Conservation (phyloP, 2,797 vertebrate species). For the Tangara arthus region DNA sequence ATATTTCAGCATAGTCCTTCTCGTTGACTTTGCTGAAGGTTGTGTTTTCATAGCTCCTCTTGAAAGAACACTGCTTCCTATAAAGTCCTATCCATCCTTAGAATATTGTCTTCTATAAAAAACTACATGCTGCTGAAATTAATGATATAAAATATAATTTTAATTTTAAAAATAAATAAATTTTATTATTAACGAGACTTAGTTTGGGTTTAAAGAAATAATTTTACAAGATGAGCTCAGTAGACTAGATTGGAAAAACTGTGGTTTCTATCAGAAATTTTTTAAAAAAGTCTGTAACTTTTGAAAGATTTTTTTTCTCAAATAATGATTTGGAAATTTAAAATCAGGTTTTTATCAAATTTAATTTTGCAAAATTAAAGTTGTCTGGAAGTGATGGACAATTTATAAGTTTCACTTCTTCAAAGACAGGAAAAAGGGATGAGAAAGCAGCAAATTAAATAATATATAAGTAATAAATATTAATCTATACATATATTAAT, state of each 20-base stretch:
- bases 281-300: not conserved
- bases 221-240: not conserved
- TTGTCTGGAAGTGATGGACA: not conserved
- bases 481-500: no score
- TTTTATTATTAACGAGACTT: not conserved
- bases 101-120: not conserved
- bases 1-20: not conserved
- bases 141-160: not conserved
- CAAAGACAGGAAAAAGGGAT: not conserved
- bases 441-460: not conserved
- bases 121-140: not conserved
- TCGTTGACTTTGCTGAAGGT: not conserved
- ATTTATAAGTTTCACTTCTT: not conserved
- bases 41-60: not conserved
- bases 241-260: not conserved
- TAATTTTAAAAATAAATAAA: not conserved
- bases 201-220: accelerated
- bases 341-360: not conserved
- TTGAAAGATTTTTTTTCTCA: not conserved
- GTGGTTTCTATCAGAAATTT: not conserved
- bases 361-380: not conserved
- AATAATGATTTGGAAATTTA: not conserved
- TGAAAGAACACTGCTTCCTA: not conserved
- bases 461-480: not conserved
- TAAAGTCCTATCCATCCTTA: not conserved